Evolutionary conservation across 2,797 vertebrate genomes (phyloP).

Genomic region (Spinibarbus caldwelli): DNA sequence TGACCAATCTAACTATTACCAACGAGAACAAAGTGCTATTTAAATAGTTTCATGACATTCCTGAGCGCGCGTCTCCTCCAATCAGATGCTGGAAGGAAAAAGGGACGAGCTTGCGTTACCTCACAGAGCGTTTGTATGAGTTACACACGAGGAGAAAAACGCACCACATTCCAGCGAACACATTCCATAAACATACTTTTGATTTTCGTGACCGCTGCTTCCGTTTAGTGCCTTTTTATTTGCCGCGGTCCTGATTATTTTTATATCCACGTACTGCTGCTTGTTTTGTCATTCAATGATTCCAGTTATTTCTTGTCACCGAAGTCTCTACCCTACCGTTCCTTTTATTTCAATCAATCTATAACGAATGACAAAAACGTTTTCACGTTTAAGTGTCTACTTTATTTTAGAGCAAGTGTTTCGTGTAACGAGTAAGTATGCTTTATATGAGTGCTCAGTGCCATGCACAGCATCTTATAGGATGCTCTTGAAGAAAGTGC

Average conservation of each 20-base stretch:
- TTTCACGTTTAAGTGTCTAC: neutral
- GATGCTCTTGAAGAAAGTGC: conserved; percentile 40
- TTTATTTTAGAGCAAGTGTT: neutral
- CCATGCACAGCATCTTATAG: neutral
- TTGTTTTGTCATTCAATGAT: neutral
- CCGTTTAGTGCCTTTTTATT: conserved; percentile 69
- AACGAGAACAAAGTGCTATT: conserved; percentile 80
- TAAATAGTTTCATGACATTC: conserved; percentile 92
- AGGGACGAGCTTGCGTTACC: conserved; percentile 79
- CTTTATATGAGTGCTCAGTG: neutral
- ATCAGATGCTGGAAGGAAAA: conserved; percentile 81
- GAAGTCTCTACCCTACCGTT: neutral
- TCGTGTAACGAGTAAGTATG: neutral
- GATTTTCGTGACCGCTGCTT: conserved; percentile 71
- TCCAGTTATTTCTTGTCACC: neutral
- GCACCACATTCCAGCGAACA: conserved; percentile 62
- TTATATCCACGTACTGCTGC: neutral
- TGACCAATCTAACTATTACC: conserved; percentile 69
- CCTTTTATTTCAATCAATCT: neutral
- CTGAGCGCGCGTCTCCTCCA: conserved; percentile 82
- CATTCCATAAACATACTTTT: conserved; percentile 66
- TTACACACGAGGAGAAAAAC: conserved; percentile 54
- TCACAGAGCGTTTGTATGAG: conserved; percentile 57
- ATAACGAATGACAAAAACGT: neutral
- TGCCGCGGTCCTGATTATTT: conserved; percentile 39